A percentile compares a stretch with the other conserved stretches of the same genome.
These are phyloP conservation scores for Corythoichthys haematopterus DNA, from an alignment of 2,113 vertebrate species.

Conservation along the genomic window DNA sequence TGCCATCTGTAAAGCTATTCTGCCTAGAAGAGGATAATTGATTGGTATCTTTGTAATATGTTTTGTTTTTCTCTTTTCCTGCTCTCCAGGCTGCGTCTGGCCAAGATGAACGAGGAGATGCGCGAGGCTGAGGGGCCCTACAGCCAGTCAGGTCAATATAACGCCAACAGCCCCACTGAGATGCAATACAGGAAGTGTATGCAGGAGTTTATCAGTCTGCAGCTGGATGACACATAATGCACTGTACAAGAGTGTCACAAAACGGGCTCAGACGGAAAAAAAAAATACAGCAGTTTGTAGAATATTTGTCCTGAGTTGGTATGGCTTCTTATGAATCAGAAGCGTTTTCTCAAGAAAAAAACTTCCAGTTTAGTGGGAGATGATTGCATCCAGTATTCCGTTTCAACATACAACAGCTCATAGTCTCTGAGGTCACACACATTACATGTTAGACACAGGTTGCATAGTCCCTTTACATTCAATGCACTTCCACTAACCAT, in stretches of 20 bases:
- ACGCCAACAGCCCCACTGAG: constrained; percentile 88
- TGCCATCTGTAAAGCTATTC: not conserved
- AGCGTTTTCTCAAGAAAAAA: constrained; percentile 4
- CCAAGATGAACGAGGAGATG: constrained; percentile 99
- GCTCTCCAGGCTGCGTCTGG: constrained; percentile 82
- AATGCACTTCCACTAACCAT: not conserved
- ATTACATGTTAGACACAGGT: constrained; percentile 1
- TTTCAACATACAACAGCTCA: constrained; percentile 40
- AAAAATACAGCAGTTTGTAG: not conserved
- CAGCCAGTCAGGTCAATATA: constrained; percentile 97
- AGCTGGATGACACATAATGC: constrained; percentile 79
- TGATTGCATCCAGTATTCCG: constrained; percentile 18
- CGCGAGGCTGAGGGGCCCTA: constrained; percentile 94
- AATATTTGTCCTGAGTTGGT: not conserved
- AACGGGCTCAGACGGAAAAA: not conserved
- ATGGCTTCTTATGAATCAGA: not conserved
- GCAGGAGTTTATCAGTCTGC: constrained; percentile 93
- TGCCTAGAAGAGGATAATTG: not conserved
- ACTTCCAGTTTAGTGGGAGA: not conserved
- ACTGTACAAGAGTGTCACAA: constrained; percentile 1
- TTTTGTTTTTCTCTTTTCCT: not conserved
- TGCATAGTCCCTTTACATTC: constrained; percentile 17
- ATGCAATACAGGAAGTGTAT: constrained; percentile 96
- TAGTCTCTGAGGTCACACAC: constrained; percentile 14
- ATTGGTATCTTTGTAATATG: not conserved